phyloP scores from a whole-genome alignment of 2,113 vertebrate species.

The Todiramphus chloris region DNA sequence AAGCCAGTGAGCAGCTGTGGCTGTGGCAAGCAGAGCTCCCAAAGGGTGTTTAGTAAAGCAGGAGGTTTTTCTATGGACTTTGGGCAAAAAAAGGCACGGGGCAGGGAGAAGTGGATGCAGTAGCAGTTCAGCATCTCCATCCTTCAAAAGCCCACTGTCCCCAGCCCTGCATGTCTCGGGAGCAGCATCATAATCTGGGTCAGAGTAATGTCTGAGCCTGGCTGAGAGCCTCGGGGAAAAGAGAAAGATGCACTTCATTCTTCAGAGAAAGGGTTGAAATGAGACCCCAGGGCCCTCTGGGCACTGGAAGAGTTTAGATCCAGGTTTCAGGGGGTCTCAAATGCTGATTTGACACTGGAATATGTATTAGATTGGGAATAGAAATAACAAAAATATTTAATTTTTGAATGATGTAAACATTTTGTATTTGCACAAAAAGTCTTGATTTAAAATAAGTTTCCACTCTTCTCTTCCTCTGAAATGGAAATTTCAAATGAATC shows the following conservation, averaged over 20 bases:
- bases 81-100: neutral
- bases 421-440: neutral
- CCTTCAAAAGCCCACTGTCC: neutral
- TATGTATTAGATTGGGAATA: neutral
- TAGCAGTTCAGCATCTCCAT: neutral
- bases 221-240: neutral
- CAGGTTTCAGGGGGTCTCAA: neutral
- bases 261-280: neutral
- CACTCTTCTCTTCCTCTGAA: neutral
- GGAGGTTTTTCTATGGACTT: neutral
- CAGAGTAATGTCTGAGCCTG: neutral
- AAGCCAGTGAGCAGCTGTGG: neutral
- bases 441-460: neutral
- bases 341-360: neutral
- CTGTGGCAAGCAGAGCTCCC: neutral
- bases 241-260: neutral
- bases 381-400: neutral
- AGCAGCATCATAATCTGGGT: neutral
- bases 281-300: neutral
- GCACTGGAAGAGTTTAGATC: neutral
- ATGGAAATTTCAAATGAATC: neutral
- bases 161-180: fast-evolving
- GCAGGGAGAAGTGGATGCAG: neutral
- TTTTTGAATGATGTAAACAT: neutral
- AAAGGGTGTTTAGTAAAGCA: fast-evolving